Base-by-base conservation (phyloP, 2,888 invertebrate species). In the Cerceris rybyensis region DNA sequence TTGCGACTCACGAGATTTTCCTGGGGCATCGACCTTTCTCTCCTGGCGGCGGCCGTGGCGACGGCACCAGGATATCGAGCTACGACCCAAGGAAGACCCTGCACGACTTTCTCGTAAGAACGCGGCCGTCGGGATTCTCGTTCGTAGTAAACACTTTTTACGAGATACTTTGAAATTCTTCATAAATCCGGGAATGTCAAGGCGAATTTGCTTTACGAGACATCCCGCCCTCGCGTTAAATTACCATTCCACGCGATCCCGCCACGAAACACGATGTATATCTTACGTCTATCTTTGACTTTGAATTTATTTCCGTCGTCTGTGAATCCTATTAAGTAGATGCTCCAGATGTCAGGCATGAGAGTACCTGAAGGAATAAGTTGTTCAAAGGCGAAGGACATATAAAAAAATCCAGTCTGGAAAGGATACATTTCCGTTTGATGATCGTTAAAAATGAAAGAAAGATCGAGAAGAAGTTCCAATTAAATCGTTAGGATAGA, bases 1-100 rank as follows among this genome's bases (percentile, higher is more conserved):
- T 89, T 87, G 89, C 86, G 86, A 89, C 86, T 85, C 85, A 83
- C 86, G 85, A 86, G 88, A 88, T 88, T 89, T 89, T 88, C 84
- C 86, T 79, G 83, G 86, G 81, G 83, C 89, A 88, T 85, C 80
- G 88, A 88, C 88, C 89, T 83, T 73, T 71, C 76, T 75, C 69
- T 75, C 64, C 69, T 65, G 50, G 69, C 66, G 73, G 74, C 72
- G 73, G 73, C 77, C 41, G 59, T 58, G 71, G 75, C 68, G 67
- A 57, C 70, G 43, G 17, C 66, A 46, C 66, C 66, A 66, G 57
- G 67, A 65, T 64, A 52, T 59, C 63, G 52, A 59, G 77, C 65
- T 75, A 79, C 75, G 74, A 70, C 75, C 75, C 80, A 79, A 82
- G 81, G 66, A 80, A 81, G 75, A 75, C 82, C 72, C 63, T 74